Base-by-base conservation (phyloP, 2,113 vertebrate species). In the Xenopus laevis region DNA sequence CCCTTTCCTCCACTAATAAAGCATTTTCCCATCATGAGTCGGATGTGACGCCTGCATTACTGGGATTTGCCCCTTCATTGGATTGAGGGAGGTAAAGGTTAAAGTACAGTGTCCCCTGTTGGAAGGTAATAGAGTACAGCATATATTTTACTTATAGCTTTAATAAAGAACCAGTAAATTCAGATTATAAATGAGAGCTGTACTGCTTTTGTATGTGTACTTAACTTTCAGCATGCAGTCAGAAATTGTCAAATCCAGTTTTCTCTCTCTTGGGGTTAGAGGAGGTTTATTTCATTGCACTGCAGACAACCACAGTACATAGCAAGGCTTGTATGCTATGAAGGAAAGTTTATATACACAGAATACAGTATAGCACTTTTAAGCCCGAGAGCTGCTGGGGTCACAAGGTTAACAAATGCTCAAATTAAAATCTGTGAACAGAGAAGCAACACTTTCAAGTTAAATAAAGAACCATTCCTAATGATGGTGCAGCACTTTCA, bases 351-450 rank as follows among this genome's bases (percentile, higher is more conserved):
- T 45, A 65, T 46, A 46, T 40, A 59, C 59, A 67, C 40, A 59
- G 53, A 66, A 47, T 59, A 74, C 33, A 27, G 45, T 45, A 72
- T 71, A 60, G 79, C 79, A 82, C 67, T 72, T 68, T 79, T 16
- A 23, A 81, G 33, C 46, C 23, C 61, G 18, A 64, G 66, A 66
- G 68, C 68, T 53, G n/a, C 73, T 62, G 65, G 33, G 71, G n/a
- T 79, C 65, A 79, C 23, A 4, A 83, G 47, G 40, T 79, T 84
- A 86, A 83, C 71, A 87, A 82, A 84, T 55, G 83, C 11, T 63
- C 15, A 82, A 75, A 84, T 81, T 84, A 72, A 78, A 84, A 82
- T 40, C 67, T 76, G 40, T 71, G 73, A 81, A 78, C 16, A 79
- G 60, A 50, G 2, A 80, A 65, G 30, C 7, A 65, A 71, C 62